Base-by-base conservation (phyloP, 1,140 invertebrate genomes). In the Sitophilus oryzae region DNA sequence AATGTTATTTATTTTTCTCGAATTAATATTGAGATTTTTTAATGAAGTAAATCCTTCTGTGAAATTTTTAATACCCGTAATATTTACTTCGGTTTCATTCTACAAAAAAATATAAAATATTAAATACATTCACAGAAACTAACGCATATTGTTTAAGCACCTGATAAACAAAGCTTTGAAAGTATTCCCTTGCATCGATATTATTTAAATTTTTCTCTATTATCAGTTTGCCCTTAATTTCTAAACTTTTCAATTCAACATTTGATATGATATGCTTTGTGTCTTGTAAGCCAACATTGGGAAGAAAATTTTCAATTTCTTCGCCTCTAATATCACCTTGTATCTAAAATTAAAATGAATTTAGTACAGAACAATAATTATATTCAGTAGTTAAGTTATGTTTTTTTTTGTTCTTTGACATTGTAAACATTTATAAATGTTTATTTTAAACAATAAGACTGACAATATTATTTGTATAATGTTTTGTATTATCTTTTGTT, bases 261-360 rank as follows among this genome's bases (percentile, higher is more conserved):
- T 67, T 71, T 0, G 74, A 65, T n/a, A 62, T 65, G 5, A 79
- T 65, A 11, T 63, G 45, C 5, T 67, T 67, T 0, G 67, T 51
- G 10, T 76, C 69, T 18, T 56, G 20, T 1, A 79, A 34, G 0
- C 65, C 69, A 36, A 73, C 72, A 67, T 78, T 78, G 20, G 69
- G 44, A 2, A 74, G 59, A 10, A 76, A 71, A 18, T 74, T 65
- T 23, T 71, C 68, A 9, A 73, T 56, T 25, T 69, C 62, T 40
- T 65, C 59, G 2, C 75, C 76, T 21, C 67, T 68, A 20, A 76
- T 69, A 11, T 66, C 66, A n/a, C 75, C 75, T 55, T 71, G 61
- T 0, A 76, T 66, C 75, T 76, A 40, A 49, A 58, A 51, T 42
- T 30, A 43, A 16, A n/a, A n/a, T 18, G 34, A 21, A 36, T 23